Evolutionary conservation across 2,113 vertebrate genomes (phyloP).

Genomic region (Dicerorhinus sumatrensis): DNA sequence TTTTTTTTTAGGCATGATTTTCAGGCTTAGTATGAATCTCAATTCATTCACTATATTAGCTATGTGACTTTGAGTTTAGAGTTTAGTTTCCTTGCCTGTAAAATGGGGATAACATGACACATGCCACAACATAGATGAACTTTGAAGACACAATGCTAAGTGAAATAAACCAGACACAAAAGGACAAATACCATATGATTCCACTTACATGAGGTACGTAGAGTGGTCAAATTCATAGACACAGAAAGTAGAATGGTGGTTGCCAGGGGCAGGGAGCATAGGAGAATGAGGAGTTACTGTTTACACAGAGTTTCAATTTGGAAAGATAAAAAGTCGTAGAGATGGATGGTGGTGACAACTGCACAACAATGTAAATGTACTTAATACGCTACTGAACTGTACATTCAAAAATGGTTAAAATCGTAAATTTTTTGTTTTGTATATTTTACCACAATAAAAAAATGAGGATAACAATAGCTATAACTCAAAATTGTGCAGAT

Average conservation of each 20-base stretch:
- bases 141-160: neutral
- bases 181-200: neutral
- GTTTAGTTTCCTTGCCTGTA: neutral
- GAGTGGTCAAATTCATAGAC: neutral
- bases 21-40: neutral
- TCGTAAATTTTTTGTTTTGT: neutral
- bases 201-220: neutral
- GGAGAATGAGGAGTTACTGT: neutral
- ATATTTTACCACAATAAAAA: neutral
- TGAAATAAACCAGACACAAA: neutral
- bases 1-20: neutral
- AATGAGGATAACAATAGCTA: neutral
- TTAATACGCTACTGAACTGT: neutral
- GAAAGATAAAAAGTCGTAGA: neutral
- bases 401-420: neutral
- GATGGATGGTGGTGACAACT: neutral
- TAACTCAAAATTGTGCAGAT: neutral
- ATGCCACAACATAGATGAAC: neutral
- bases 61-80: neutral
- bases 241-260: neutral
- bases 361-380: neutral
- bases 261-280: neutral
- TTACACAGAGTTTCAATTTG: neutral
- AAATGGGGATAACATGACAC: slow-evolving; percentile 1
- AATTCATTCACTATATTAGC: neutral